phyloP scores from a whole-genome alignment of 2,797 vertebrate genomes.

The Heliangelus exortis region DNA sequence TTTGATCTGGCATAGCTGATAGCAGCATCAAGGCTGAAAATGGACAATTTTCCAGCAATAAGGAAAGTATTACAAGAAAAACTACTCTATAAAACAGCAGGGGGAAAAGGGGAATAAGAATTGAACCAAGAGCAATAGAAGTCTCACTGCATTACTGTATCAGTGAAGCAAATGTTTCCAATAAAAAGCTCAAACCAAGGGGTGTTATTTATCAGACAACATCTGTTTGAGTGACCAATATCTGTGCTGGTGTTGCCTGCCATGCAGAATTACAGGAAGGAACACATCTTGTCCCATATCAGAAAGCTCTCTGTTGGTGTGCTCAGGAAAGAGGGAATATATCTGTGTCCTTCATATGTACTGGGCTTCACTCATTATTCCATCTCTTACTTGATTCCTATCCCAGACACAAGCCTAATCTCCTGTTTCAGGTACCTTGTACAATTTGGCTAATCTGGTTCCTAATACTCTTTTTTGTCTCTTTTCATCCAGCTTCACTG shows the following conservation, averaged over 20 bases:
- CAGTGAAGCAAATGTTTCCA: constrained; percentile 19
- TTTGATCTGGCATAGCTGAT: constrained; percentile 21
- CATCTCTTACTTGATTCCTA: not conserved
- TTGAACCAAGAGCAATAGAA: constrained; percentile 10
- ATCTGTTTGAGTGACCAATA: not conserved
- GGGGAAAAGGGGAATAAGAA: not conserved
- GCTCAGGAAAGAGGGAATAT: not conserved
- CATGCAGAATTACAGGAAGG: not conserved
- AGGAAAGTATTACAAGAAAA: constrained; percentile 27
- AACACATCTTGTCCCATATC: not conserved
- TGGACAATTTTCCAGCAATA: constrained; percentile 37
- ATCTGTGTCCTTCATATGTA: not conserved
- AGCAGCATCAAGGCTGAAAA: constrained; percentile 3
- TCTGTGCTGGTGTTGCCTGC: constrained; percentile 8
- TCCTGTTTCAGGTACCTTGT: not conserved
- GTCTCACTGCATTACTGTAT: not conserved
- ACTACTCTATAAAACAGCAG: not conserved
- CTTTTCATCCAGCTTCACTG: not conserved
- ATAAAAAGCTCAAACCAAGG: not conserved
- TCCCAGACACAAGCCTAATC: not conserved
- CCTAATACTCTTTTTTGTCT: not conserved
- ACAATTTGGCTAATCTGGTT: not conserved
- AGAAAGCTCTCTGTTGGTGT: not conserved
- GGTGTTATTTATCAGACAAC: constrained; percentile 28
- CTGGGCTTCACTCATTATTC: not conserved